Evolutionary conservation across 2,888 invertebrate species (phyloP).

Genomic region (Lycaena phlaeas): DNA sequence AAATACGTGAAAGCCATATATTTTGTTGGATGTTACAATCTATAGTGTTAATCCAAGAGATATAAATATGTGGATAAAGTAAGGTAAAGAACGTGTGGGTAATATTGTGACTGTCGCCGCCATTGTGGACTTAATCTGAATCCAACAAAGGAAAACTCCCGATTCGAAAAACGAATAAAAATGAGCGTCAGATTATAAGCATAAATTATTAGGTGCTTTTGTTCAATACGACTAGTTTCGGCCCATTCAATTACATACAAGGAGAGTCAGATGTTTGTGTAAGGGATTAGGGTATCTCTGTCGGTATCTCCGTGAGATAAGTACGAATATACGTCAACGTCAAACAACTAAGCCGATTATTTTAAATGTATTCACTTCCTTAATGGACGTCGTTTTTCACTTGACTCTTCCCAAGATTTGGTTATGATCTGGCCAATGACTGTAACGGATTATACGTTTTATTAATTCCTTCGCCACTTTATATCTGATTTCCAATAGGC

Average conservation of each 20-base stretch:
- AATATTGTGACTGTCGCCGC: conserved; percentile 61
- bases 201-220: conserved; percentile 71
- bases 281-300: conserved; percentile 71
- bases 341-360: conserved; percentile 72
- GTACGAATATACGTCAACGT: conserved; percentile 74
- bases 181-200: conserved; percentile 65
- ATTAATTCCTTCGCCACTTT: conserved; percentile 38
- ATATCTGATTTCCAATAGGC: conserved; percentile 1
- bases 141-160: conserved; percentile 47
- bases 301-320: conserved; percentile 72
- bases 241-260: conserved; percentile 68
- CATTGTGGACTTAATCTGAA: conserved; percentile 52
- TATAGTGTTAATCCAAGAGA: conserved; percentile 31
- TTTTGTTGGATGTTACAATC: conserved; percentile 25
- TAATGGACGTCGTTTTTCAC: conserved; percentile 72
- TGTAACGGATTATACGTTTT: conserved; percentile 50
- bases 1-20: neutral
- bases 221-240: conserved; percentile 50
- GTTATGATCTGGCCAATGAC: conserved; percentile 71
- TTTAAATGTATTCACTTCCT: conserved; percentile 74
- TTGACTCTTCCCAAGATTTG: conserved; percentile 64
- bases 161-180: conserved; percentile 57
- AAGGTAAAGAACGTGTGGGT: conserved; percentile 43
- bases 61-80: conserved; percentile 53
- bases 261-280: conserved; percentile 70